A percentile compares a stretch with the other conserved stretches of the same genome.
phyloP scores from a whole-genome alignment of 2,888 invertebrate species.

The Aporophyla lueneburgensis region DNA sequence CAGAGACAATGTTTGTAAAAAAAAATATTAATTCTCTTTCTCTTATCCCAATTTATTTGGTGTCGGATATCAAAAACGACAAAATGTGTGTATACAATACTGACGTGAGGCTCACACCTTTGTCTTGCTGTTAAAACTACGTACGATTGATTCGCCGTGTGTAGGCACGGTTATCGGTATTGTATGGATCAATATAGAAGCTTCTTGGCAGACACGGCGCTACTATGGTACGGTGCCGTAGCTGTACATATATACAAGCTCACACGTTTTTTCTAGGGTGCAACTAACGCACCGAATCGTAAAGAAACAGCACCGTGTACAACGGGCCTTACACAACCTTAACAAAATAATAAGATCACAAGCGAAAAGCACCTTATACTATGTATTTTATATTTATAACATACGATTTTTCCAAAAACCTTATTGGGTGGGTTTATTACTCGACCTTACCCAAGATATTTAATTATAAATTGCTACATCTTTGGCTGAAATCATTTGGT shows the following conservation, averaged over 20 bases:
- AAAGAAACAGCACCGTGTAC: not conserved
- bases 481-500: slow-evolving; percentile 9
- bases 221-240: no score
- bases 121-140: no score
- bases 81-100: no score
- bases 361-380: not conserved
- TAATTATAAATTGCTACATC: not conserved
- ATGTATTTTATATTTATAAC: not conserved
- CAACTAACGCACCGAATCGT: not conserved
- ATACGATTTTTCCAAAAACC: not conserved
- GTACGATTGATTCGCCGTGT: no score
- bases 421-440: not conserved
- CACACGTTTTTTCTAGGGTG: not conserved
- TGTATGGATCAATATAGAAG: not conserved
- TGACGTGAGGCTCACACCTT: no score
- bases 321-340: no score
- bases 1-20: no score
- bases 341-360: not conserved
- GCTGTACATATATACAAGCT: not conserved
- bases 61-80: no score
- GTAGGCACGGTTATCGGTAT: no score
- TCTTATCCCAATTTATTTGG: no score
- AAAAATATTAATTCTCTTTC: no score
- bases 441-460: not conserved
- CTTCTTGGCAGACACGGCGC: not conserved